Conservation (phyloP, 2,797 vertebrate species). For the Danio kyathit region DNA sequence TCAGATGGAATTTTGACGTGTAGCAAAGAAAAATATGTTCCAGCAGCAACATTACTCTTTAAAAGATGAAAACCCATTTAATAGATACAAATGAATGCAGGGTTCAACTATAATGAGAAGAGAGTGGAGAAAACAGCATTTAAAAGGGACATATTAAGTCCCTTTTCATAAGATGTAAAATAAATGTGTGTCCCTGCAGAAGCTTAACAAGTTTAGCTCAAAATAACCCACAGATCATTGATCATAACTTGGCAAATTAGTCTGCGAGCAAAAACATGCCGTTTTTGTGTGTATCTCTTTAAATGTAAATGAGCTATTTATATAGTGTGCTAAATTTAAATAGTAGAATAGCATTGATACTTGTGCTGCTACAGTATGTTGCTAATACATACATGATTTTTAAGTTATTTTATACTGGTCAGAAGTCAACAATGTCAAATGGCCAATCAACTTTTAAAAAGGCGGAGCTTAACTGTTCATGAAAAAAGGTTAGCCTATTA, state of each 20-base stretch:
- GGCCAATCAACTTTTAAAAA: too few species aligned
- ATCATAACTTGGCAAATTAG: too few species aligned
- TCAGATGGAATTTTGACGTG: neutral
- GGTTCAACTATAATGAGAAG: neutral
- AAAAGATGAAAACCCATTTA: neutral
- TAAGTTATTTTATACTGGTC: too few species aligned
- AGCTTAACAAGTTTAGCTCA: too few species aligned
- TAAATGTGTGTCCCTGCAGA: neutral
- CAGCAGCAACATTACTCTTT: constrained; percentile 1
- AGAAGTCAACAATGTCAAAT: too few species aligned
- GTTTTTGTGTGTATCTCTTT: too few species aligned
- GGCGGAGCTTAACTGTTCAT: too few species aligned
- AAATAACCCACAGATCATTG: too few species aligned
- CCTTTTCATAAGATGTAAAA: neutral
- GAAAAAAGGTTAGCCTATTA: too few species aligned
- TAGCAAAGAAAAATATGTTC: neutral
- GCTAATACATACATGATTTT: too few species aligned
- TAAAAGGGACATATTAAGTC: neutral
- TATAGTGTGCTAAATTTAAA: neutral
- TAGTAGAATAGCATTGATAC: neutral
- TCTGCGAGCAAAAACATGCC: too few species aligned
- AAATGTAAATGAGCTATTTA: neutral
- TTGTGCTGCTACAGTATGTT: too few species aligned
- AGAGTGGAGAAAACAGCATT: neutral
- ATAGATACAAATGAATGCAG: neutral